A percentile compares a stretch with the other conserved stretches of the same genome.
Evolutionary conservation across 2,113 vertebrate species (phyloP).

Genomic region (Ia io): DNA sequence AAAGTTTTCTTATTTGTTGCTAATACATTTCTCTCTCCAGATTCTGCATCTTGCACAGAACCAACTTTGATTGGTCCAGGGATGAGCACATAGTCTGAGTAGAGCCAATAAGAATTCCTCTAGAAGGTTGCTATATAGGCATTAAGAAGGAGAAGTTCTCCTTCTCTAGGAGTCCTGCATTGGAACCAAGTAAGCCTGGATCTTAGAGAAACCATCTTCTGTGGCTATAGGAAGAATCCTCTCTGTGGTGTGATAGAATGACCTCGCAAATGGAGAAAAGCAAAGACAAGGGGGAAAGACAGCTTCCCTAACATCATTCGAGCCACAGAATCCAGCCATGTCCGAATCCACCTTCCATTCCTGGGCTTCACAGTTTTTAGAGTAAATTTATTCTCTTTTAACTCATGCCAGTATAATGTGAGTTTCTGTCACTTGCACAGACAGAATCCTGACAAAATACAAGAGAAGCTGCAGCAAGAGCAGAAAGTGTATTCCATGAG

Average conservation of each 20-base stretch:
- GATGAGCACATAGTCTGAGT: neutral
- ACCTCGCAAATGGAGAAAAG: neutral
- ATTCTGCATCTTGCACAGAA: neutral
- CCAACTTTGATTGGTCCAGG: neutral
- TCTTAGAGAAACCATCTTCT: neutral
- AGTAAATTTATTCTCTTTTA: neutral
- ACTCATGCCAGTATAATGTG: neutral
- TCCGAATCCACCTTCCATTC: neutral
- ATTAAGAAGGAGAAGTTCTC: neutral
- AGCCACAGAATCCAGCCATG: neutral
- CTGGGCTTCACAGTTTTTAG: neutral
- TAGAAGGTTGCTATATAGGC: neutral
- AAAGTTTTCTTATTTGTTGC: neutral
- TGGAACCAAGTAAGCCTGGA: neutral
- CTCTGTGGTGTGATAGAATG: neutral
- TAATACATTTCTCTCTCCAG: neutral
- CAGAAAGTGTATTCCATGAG: neutral
- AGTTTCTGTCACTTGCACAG: neutral
- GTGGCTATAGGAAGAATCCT: neutral
- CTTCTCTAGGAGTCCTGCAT: neutral
- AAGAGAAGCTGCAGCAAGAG: neutral
- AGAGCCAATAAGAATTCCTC: neutral
- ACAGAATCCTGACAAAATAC: neutral
- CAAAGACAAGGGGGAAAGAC: neutral
- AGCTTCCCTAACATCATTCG: neutral